Evolutionary conservation across 2,888 invertebrate species (phyloP).

Genomic region (Dendrolimus houi): DNA sequence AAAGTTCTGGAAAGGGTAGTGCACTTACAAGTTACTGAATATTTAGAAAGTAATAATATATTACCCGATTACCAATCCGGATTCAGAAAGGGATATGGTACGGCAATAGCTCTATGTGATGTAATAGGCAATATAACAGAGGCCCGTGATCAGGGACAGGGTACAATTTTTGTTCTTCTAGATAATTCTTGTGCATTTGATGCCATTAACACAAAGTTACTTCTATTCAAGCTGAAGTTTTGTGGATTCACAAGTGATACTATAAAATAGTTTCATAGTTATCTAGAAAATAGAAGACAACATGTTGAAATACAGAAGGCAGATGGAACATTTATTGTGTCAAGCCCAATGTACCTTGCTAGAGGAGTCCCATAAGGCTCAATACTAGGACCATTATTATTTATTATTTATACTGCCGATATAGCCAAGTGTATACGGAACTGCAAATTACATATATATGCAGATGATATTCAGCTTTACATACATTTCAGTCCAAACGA

Average conservation of each 20-base stretch:
- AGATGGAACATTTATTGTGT: too few species aligned
- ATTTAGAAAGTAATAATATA: slow-evolving; percentile 7
- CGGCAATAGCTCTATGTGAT: slow-evolving; percentile 9
- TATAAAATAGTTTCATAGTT: slow-evolving; percentile 13
- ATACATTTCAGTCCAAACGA: too few species aligned
- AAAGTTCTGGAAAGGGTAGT: slow-evolving; percentile 7
- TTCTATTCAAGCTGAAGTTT: slow-evolving; percentile 9
- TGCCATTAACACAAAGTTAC: slow-evolving; percentile 5
- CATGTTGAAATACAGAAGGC: slow-evolving; percentile 5
- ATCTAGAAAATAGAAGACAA: slow-evolving; percentile 7
- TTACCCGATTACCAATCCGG: slow-evolving; percentile 1
- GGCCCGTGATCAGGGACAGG: slow-evolving; percentile 6
- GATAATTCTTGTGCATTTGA: slow-evolving; percentile 17
- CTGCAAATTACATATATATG: too few species aligned
- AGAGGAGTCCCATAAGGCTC: too few species aligned
- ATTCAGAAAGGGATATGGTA: slow-evolving; percentile 14
- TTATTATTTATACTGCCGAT: too few species aligned
- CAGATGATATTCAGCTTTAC: too few species aligned
- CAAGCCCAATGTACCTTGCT: too few species aligned
- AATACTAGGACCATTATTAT: not conserved
- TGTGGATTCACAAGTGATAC: slow-evolving; percentile 9
- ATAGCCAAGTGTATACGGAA: too few species aligned
- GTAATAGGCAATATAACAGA: slow-evolving; percentile 12
- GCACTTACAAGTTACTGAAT: slow-evolving; percentile 2
- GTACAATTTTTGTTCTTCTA: slow-evolving; percentile 8